These are phyloP conservation scores for Diploptera punctata DNA, from an alignment of 2,888 invertebrate species.

Conservation along the genomic window DNA sequence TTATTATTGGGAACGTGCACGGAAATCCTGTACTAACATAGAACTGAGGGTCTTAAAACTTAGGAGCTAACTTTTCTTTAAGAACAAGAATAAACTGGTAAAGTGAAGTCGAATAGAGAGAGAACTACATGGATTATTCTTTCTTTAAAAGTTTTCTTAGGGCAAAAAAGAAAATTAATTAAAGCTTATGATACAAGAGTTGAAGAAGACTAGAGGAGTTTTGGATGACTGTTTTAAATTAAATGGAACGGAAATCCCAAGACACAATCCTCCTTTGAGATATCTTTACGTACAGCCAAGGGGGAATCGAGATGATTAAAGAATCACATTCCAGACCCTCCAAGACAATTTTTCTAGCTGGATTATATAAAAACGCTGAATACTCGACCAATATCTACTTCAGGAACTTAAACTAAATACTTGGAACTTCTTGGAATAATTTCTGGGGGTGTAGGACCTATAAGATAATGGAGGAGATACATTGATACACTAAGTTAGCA, in stretches of 20 bases:
- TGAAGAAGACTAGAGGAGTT: neutral
- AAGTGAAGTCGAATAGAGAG: no score
- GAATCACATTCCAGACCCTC: neutral
- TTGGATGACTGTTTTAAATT: constrained; percentile 12
- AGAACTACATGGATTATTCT: constrained; percentile 11
- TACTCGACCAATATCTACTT: no score
- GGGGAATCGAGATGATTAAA: constrained; percentile 23
- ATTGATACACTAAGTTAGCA: no score
- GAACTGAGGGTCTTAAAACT: no score
- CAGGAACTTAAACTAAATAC: no score
- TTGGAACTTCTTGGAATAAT: no score
- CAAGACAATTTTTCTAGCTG: neutral
- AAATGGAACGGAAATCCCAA: constrained; percentile 27
- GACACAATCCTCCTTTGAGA: neutral
- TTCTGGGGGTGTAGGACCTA: no score
- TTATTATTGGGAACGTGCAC: no score
- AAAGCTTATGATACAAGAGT: constrained; percentile 19
- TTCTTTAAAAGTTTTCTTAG: neutral
- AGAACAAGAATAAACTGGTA: no score
- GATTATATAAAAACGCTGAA: constrained; percentile 14
- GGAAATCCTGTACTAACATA: no score
- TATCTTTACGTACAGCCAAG: neutral
- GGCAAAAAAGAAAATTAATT: constrained; percentile 22
- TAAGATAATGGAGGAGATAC: no score
- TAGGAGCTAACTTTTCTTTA: no score